Percentiles rank a stretch among this genome's conserved stretches.
Evolutionary conservation across 2,797 vertebrate species (phyloP).

Genomic region (Mionectes olivaceus): DNA sequence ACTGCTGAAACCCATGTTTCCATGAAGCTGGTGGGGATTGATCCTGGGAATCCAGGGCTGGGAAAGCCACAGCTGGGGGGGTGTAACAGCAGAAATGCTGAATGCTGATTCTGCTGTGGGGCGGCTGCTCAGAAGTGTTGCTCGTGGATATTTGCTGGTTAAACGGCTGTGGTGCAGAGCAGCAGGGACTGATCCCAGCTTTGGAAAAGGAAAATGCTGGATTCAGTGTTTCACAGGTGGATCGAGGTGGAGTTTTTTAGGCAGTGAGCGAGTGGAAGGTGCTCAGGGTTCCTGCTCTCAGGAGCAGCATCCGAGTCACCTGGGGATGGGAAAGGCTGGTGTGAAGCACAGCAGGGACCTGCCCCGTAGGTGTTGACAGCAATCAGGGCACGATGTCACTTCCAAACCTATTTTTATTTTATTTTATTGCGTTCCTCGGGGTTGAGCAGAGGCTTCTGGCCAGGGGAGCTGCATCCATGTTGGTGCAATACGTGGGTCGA

Average conservation of each 20-base stretch:
- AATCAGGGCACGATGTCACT: neutral
- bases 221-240: fast-evolving
- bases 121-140: neutral
- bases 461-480: fast-evolving
- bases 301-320: fast-evolving
- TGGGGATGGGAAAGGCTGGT: neutral
- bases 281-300: fast-evolving
- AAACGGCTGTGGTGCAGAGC: fast-evolving
- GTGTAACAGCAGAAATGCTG: neutral
- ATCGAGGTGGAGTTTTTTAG: neutral
- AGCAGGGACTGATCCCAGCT: neutral
- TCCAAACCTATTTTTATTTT: neutral
- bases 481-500: fast-evolving
- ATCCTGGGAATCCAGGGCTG: neutral
- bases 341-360: neutral
- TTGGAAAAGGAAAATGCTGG: neutral
- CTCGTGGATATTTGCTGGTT: fast-evolving
- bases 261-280: neutral
- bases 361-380: neutral
- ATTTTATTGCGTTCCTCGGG: neutral
- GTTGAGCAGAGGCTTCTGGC: neutral
- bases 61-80: fast-evolving
- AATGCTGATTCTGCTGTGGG: fast-evolving
- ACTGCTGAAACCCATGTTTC: neutral
- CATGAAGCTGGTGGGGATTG: neutral